phyloP scores from a whole-genome alignment of 1,140 invertebrate species.

The Neodiprion lecontei region DNA sequence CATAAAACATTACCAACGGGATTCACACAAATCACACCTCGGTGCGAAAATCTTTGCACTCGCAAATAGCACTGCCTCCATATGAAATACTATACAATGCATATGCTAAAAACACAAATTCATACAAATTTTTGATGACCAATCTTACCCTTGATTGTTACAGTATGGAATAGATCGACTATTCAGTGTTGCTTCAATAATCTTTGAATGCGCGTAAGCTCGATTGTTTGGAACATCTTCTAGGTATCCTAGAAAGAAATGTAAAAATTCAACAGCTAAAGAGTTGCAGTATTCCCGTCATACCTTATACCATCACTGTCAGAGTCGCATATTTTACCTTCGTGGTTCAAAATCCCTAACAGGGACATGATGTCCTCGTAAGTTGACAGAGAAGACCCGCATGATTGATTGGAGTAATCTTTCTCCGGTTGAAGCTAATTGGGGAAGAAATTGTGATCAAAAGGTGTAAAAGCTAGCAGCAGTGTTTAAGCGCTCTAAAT shows the following conservation, averaged over 20 bases:
- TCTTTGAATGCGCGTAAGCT: not conserved
- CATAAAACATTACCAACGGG: not conserved
- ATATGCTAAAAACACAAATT: no score
- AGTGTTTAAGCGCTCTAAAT: no score
- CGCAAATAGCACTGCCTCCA: no score
- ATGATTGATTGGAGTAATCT: constrained; percentile 33
- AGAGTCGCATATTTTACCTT: constrained; percentile 19
- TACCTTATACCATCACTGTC: no score
- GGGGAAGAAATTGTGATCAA: not conserved
- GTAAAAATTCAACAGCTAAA: not conserved
- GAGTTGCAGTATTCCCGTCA: not conserved
- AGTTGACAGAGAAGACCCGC: constrained; percentile 32
- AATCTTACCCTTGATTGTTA: not conserved
- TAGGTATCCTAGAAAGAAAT: not conserved
- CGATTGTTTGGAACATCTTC: not conserved
- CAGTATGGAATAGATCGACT: not conserved
- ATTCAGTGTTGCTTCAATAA: not conserved
- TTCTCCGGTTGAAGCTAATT: constrained; percentile 46
- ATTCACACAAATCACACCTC: no score
- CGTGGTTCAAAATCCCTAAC: constrained; percentile 41
- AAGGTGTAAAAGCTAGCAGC: no score
- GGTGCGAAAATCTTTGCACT: no score
- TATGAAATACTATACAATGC: no score
- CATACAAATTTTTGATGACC: no score
- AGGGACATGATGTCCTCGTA: constrained; percentile 55